Base-by-base conservation (phyloP, 2,797 vertebrate species). In the Pangasius macronema region DNA sequence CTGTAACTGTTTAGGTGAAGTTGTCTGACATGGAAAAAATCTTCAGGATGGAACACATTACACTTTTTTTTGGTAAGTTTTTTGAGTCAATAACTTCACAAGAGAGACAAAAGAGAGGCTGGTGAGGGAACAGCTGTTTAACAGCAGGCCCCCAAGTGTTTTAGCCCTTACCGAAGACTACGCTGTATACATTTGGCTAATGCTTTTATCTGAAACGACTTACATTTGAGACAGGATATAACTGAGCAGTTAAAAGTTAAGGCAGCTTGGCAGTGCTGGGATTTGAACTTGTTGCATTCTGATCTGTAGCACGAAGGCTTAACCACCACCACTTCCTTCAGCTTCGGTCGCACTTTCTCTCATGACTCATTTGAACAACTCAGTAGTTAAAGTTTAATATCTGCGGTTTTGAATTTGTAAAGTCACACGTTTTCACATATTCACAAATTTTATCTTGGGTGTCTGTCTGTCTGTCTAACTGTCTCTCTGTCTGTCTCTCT, bases 261-360 rank as follows among this genome's bases (percentile, higher is more conserved):
- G 5, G 24, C 39, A 42, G 4, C 39, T 6, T 42, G 39, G 30
- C 53, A 11, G 2, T 33, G n/a, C 6, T 55, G 16, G 13, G 16
- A 33, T 20, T 55, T 77, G 18, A 55, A 6, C 49, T 22, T 33
- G 59, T 24, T 0, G 59, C 24, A 1, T 67, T 10, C 68, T n/a
- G 75, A 53, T 77, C 75, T 77, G 75, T 77, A 77, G 27, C 27
- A 6, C 51, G 16, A 27, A 73, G 72, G 11, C 13, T 75, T 75
- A 75, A 75, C 72, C 72, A 36, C 20, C 77, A 14, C 77, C 77
- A 80, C 77, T 80, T 80, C 77, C 33, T 30, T 80, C 55, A 8
- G 53, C 33, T 22, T 59, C 39, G 10, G 5, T 7, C 2, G 0
- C 6, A 59, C 33, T 80, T 79, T 22, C 53, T 80, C 33, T 57